Percentiles rank a stretch among this genome's conserved stretches.
phyloP scores from a whole-genome alignment of 2,113 vertebrate genomes.

The Boulengeromyrus knoepffleri region DNA sequence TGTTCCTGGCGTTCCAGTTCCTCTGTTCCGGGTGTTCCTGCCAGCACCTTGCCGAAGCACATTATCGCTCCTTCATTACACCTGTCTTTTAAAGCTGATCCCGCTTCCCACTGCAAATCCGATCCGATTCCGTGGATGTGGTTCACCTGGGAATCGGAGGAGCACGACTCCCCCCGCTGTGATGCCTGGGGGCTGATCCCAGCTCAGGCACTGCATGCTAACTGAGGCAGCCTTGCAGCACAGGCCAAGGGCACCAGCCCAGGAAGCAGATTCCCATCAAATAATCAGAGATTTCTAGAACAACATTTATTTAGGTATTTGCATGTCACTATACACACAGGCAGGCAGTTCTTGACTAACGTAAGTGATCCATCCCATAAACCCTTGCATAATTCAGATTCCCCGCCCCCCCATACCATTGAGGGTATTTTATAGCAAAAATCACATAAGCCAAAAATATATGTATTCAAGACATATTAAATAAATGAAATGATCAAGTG shows the following conservation, averaged over 20 bases:
- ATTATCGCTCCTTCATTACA: conserved; percentile 13
- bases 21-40: not conserved
- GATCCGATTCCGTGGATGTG: not conserved
- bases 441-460: not conserved
- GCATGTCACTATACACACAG: not conserved
- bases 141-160: not conserved
- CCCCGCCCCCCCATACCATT: not conserved
- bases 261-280: not conserved
- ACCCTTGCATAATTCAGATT: not conserved
- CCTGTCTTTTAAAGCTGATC: conserved; percentile 5
- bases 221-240: not conserved
- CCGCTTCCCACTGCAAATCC: not conserved
- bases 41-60: not conserved
- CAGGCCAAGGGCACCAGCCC: not conserved
- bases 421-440: not conserved
- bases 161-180: not conserved
- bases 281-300: not conserved
- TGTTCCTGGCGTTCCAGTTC: not conserved
- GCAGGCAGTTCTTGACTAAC: not conserved
- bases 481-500: not conserved
- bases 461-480: not conserved
- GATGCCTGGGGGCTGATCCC: not conserved
- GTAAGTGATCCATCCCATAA: not conserved
- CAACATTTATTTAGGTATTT: not conserved
- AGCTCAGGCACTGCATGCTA: not conserved